These are phyloP conservation scores for Erythrolamprus reginae DNA, from an alignment of 2,113 vertebrate genomes.

Conservation along the genomic window DNA sequence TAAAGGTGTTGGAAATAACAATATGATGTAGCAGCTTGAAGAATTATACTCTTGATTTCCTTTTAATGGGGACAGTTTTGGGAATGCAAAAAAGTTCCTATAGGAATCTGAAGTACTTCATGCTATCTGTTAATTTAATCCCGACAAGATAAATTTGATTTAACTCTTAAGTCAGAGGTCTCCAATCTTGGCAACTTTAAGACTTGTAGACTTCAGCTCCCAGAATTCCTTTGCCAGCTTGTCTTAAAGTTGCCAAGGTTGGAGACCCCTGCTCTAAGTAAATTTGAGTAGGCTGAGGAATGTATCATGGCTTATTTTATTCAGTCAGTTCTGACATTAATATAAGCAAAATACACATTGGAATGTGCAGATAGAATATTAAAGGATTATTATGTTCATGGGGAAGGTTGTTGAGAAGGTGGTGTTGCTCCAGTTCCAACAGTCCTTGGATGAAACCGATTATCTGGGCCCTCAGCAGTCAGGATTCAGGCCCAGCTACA, in stretches of 20 bases:
- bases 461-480: no score
- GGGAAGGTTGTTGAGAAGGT: no score
- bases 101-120: neutral
- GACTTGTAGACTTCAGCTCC: no score
- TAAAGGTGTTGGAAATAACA: neutral
- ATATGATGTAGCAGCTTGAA: neutral
- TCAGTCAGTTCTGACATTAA: neutral
- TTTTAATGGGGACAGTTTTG: neutral
- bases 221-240: no score
- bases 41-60: neutral
- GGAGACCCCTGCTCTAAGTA: neutral
- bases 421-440: no score
- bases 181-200: no score
- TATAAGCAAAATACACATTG: neutral
- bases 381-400: neutral
- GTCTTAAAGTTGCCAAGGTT: no score
- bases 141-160: neutral
- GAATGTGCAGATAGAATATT: neutral
- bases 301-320: neutral
- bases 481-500: no score
- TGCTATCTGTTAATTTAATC: neutral
- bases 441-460: no score
- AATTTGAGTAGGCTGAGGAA: neutral
- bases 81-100: neutral
- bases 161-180: neutral